These are phyloP conservation scores for Gymnoscopelus braueri DNA, from an alignment of 2,797 vertebrate species.

Conservation along the genomic window DNA sequence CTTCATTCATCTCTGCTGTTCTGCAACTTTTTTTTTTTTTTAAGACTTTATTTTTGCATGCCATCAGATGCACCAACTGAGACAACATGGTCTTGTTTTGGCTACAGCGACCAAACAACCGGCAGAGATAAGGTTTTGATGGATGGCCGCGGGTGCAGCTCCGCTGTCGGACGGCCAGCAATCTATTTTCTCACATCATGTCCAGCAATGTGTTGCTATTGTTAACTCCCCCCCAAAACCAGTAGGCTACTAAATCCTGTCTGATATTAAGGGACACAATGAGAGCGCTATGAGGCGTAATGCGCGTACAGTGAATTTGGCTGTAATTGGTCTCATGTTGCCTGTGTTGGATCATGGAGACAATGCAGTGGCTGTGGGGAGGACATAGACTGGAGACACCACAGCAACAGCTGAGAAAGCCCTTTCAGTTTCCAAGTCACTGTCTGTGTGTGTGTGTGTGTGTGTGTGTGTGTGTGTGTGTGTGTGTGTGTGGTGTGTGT, in stretches of 20 bases:
- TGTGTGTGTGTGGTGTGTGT: slow-evolving; percentile 33
- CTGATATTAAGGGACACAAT: slow-evolving; percentile 22
- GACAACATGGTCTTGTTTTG: slow-evolving; percentile 61
- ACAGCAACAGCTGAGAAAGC: slow-evolving; percentile 65
- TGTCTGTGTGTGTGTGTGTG: slow-evolving; percentile 50
- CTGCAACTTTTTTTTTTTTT: slow-evolving; percentile 10
- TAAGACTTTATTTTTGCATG: slow-evolving; percentile 39
- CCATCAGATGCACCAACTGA: slow-evolving; percentile 41
- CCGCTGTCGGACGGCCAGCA: background rate
- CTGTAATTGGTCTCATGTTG: slow-evolving; percentile 26
- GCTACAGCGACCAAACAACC: slow-evolving; percentile 16
- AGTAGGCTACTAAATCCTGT: slow-evolving; percentile 5
- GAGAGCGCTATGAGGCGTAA: slow-evolving; percentile 9
- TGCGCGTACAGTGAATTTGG: slow-evolving; percentile 34
- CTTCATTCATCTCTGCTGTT: slow-evolving; percentile 30
- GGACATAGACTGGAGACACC: slow-evolving; percentile 41
- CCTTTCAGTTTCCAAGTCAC: slow-evolving; percentile 61
- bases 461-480: slow-evolving; percentile 40
- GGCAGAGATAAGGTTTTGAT: slow-evolving; percentile 58
- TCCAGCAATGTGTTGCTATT: slow-evolving; percentile 19
- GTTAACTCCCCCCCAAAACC: slow-evolving; percentile 6
- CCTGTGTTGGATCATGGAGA: slow-evolving; percentile 46
- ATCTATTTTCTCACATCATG: slow-evolving; percentile 10
- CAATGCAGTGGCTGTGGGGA: slow-evolving; percentile 44
- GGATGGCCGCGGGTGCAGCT: slow-evolving; percentile 44